Base-by-base conservation (phyloP, 2,888 invertebrate genomes). In the Acrocyrtus sp. region DNA sequence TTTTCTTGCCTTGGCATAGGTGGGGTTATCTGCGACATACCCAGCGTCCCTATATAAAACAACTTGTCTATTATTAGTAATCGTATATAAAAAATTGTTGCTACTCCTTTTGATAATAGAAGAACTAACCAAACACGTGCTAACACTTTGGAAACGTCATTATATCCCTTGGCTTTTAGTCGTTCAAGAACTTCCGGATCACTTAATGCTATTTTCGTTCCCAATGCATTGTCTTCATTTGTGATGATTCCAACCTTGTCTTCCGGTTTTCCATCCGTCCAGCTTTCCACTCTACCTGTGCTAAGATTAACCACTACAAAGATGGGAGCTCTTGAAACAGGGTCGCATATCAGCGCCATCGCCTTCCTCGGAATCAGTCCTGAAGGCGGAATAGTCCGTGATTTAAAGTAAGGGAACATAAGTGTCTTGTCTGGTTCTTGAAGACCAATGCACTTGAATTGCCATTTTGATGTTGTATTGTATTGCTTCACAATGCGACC, bases 391-490 rank as follows among this genome's bases (percentile, higher is more conserved):
- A 1, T 6, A 4, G 61, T 50, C 21, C 41, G 54, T 3, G 62
- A 21, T 6, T 68, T 19, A n/a, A 68, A 75, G 10, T 29, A 72
- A 1, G 45, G 41, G n/a, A 56, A 24, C 1, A 72, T 17, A 1
- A 34, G 4, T 10, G 56, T 45, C 26, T 75, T 75, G 1, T 68
- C 58, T 1, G 75, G 75, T 27, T 75, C 75, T 8, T 67, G 50
- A 1, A 75, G 47, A 1, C 48, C 48, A 26, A 58, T 58, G 41
- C 19, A 45, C 43, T 66, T 57, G 58, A 75, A 48, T 15, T 51
- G 39, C 8, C 27, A 22, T 3, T 15, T 26, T 5, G 17, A 34
- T 5, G 57, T 3, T 21, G 17, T 22, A 2, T 48, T 39, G 12
- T 21, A 27, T 21, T 15, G 15, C n/a, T 41, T 15, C 0, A 74